A percentile compares a stretch with the other conserved stretches of the same genome.
Conservation (phyloP, 1,140 invertebrate species). For the Melanaphis sacchari region DNA sequence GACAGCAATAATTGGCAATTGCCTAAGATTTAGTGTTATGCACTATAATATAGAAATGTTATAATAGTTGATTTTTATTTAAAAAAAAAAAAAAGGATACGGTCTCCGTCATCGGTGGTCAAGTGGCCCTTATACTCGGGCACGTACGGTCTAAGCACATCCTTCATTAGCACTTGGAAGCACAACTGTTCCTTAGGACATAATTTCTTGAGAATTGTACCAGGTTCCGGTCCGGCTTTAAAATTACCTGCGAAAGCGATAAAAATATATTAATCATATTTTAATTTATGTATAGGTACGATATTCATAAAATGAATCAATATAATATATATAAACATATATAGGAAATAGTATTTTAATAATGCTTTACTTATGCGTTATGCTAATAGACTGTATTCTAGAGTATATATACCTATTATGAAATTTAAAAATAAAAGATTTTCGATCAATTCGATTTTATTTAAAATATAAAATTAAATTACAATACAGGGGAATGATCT, state of each 20-base stretch:
- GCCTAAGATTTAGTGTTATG: neutral
- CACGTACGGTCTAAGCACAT: constrained; percentile 85
- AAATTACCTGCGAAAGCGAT: constrained; percentile 73
- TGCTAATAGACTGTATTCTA: too few species aligned
- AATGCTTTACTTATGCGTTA: too few species aligned
- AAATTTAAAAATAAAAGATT: too few species aligned
- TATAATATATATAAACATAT: neutral
- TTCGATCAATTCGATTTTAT: too few species aligned
- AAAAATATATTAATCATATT: neutral
- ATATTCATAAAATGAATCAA: neutral
- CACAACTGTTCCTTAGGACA: constrained; percentile 88
- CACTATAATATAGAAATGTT: too few species aligned
- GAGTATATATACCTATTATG: too few species aligned
- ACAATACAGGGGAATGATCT: too few species aligned
- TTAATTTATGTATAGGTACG: too few species aligned
- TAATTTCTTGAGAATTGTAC: constrained; percentile 92
- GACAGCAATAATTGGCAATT: neutral
- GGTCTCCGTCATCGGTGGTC: constrained; percentile 78
- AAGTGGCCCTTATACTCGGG: constrained; percentile 89
- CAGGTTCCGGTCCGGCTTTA: constrained; percentile 88
- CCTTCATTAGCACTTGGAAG: constrained; percentile 86
- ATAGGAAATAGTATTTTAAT: too few species aligned
- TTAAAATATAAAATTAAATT: too few species aligned
- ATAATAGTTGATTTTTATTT: neutral
- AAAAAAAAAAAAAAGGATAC: constrained; percentile 70